phyloP scores from a whole-genome alignment of 2,888 invertebrate genomes.

The Metallyticus violacea region DNA sequence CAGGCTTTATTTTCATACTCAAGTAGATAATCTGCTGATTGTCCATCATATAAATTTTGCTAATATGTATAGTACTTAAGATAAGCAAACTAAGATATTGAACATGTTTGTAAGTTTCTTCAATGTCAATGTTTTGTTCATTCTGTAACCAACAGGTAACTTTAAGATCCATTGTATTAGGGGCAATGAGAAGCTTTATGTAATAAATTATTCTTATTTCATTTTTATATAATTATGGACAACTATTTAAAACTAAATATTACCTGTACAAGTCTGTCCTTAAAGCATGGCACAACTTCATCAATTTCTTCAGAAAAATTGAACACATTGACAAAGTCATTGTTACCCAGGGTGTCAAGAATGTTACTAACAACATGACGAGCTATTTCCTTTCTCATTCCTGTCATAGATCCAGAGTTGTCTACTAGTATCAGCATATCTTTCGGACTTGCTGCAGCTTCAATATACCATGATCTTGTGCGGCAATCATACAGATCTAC shows the following conservation, averaged over 20 bases:
- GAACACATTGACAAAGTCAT: constrained; percentile 96
- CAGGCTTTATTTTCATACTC: too few species aligned
- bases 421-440: constrained; percentile 87
- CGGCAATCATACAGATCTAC: constrained; percentile 95
- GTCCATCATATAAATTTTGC: too few species aligned
- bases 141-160: too few species aligned
- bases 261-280: constrained; percentile 85
- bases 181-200: too few species aligned
- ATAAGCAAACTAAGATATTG: too few species aligned
- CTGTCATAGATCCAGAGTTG: constrained; percentile 89
- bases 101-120: too few species aligned
- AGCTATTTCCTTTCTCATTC: constrained; percentile 60
- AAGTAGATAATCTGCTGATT: too few species aligned
- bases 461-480: constrained; percentile 93
- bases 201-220: too few species aligned
- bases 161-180: too few species aligned
- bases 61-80: too few species aligned
- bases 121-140: too few species aligned
- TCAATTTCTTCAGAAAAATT: constrained; percentile 79
- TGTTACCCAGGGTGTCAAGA: constrained; percentile 92
- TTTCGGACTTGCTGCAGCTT: constrained; percentile 96
- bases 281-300: constrained; percentile 78
- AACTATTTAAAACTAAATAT: constrained; percentile 39
- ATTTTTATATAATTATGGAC: too few species aligned
- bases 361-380: constrained; percentile 64